Conservation (phyloP, 2,797 vertebrate genomes). For the Rhynchotus rufescens region DNA sequence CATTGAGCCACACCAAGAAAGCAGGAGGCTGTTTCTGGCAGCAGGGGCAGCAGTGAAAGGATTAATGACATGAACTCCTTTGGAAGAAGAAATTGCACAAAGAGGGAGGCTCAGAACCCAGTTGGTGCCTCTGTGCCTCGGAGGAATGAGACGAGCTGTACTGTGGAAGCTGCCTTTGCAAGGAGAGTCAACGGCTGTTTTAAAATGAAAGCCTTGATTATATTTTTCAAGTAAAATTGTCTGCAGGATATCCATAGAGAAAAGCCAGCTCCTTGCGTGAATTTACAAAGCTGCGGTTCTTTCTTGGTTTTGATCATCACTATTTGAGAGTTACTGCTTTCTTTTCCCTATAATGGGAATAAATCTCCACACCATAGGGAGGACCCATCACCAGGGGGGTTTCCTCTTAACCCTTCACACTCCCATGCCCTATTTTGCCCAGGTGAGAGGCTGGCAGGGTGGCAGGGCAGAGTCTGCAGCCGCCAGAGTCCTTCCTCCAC, state of each 20-base stretch:
- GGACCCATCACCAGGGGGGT: conserved; percentile 36
- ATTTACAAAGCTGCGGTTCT: neutral
- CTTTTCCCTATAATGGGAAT: neutral
- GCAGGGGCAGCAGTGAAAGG: neutral
- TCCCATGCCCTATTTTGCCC: conserved; percentile 13
- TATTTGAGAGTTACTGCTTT: conserved; percentile 18
- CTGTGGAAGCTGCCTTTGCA: neutral
- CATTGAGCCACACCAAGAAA: neutral
- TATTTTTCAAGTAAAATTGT: neutral
- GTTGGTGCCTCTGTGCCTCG: neutral
- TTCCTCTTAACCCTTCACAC: conserved; percentile 42
- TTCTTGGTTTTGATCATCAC: neutral
- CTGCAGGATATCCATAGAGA: neutral
- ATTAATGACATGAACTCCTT: neutral
- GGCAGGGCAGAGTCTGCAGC: neutral
- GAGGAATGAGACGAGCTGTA: neutral
- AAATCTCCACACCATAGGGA: neutral
- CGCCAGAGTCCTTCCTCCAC: neutral
- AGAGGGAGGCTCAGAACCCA: neutral
- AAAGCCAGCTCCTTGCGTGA: neutral
- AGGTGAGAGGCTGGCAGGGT: neutral
- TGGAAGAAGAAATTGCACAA: neutral
- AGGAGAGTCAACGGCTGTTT: neutral
- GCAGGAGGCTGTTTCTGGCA: neutral
- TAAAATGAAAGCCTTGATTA: conserved; percentile 7